Base-by-base conservation (phyloP, 2,888 invertebrate genomes). In the Tupiocoris notatus region DNA sequence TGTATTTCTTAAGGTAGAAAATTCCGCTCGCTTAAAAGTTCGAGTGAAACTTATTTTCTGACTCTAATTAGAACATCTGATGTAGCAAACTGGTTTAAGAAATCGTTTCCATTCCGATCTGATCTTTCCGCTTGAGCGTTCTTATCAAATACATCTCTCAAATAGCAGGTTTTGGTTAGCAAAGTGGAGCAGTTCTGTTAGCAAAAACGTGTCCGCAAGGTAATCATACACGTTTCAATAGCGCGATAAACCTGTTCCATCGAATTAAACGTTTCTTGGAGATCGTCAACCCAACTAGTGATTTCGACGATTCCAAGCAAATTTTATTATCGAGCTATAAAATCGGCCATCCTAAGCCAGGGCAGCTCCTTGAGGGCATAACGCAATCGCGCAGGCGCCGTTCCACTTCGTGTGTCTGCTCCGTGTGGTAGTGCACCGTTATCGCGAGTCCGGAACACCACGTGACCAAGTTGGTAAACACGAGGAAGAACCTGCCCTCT, bases 311-410 rank as follows among this genome's bases (percentile, higher is more conserved):
- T 39, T 57, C n/a, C 39, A 6, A 70, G 70, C 24, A 70, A 70
- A 70, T 70, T 59, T 59, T 59, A 70, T 70, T 70, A 70, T 70
- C 70, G 25, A 70, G 59, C 59, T 70, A 39, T 39, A 39, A 70
- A 70, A 70, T 18, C 25, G 59, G 59, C 23, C 59, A 22, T 59
- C 70, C 70, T n/a, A 2, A 23, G 16, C 54, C 24, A 24, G 39
- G 12, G 39, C 12, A n/a, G n/a, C 58, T 59, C 70, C 70, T 70
- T 70, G 70, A 24, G 70, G 70, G 70, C 70, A 70, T 70, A 70
- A 70, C 70, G 70, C 59, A 70, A 70, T 59, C 59, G 24, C 59
- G 24, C 70, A 22, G 70, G 70, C 70, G 70, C 70, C 70, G 70
- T 20, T 24, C 70, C 59, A 70, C 58, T 20, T 70, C 21, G 39